These are phyloP conservation scores for Aromia moschata DNA, from an alignment of 2,888 invertebrate species.

Conservation along the genomic window DNA sequence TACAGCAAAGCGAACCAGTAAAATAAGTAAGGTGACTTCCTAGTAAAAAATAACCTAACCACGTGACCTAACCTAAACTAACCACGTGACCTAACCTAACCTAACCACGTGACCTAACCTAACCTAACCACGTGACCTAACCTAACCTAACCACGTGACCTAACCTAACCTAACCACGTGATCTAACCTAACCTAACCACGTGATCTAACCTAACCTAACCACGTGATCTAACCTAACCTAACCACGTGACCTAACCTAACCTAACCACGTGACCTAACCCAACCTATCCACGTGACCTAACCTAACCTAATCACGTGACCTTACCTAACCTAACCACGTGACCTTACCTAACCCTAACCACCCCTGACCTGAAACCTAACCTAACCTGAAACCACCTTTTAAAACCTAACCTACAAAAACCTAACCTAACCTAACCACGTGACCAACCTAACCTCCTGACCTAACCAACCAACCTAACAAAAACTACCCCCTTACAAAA, in stretches of 20 bases:
- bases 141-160: background rate
- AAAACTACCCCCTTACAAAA: conserved; percentile 23
- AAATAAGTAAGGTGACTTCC: no score
- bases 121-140: background rate
- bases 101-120: background rate
- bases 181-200: conserved; percentile 1
- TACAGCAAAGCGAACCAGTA: no score
- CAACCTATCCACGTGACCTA: no score
- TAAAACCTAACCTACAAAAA: conserved; percentile 27
- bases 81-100: no score
- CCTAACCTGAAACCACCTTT: conserved; percentile 6
- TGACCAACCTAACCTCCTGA: no score
- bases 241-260: conserved; percentile 24
- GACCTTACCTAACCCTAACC: conserved; percentile 32
- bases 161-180: background rate
- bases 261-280: conserved; percentile 6
- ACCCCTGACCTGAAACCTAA: background rate
- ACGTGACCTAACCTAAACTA: background rate
- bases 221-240: no score
- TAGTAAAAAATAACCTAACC: background rate
- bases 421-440: conserved; percentile 35
- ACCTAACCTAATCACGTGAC: conserved; percentile 24
- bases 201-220: conserved; percentile 21
- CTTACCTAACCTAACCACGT: conserved; percentile 5
- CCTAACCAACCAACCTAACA: conserved; percentile 28